phyloP scores from a whole-genome alignment of 2,888 invertebrate genomes.

The Torymus tubicola region DNA sequence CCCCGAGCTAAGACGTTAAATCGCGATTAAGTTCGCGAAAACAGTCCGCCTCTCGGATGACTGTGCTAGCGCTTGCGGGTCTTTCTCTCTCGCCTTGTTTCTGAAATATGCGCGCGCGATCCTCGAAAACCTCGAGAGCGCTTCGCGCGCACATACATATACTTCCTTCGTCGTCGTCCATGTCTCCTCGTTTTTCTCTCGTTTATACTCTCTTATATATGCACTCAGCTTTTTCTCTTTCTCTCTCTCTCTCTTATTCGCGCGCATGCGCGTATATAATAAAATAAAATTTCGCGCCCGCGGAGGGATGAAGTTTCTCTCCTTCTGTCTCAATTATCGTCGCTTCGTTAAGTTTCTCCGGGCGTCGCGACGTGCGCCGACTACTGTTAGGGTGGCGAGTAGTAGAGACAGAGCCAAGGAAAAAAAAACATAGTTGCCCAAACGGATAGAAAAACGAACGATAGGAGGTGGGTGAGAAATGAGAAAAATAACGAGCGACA shows the following conservation, averaged over 20 bases:
- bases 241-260: conserved; percentile 2
- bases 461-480: no score
- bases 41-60: background rate
- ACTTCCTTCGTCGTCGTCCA: background rate
- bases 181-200: background rate
- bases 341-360: conserved; percentile 66
- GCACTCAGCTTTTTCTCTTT: background rate
- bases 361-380: conserved; percentile 51
- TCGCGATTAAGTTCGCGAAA: conserved; percentile 23
- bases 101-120: background rate
- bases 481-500: conserved; percentile 42
- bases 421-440: no score
- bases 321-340: conserved; percentile 65
- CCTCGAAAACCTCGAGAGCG: conserved; percentile 9
- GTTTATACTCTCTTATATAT: no score
- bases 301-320: conserved; percentile 60
- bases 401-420: no score
- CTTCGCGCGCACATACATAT: background rate
- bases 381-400: no score
- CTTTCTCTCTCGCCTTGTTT: background rate
- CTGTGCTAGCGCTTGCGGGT: no score
- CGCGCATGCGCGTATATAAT: conserved; percentile 4
- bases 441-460: no score
- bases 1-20: conserved; percentile 15
- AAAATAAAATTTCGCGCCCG: conserved; percentile 40